Evolutionary conservation across 2,888 invertebrate species (phyloP).

Genomic region (Napeogenes inachia): DNA sequence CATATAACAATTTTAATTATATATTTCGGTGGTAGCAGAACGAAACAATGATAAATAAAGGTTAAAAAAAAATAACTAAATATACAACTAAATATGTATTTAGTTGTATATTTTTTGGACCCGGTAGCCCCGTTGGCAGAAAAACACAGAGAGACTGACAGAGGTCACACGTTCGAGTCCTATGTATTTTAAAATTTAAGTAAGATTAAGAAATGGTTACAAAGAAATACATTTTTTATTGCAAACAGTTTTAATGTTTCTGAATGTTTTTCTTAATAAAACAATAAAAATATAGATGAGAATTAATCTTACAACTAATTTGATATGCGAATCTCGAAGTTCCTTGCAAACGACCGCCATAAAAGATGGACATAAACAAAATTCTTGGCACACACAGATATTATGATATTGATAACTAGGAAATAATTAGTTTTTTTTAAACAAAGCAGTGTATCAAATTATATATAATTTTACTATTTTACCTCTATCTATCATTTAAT

Average conservation of each 20-base stretch:
- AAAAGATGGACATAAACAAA: slow-evolving; percentile 47
- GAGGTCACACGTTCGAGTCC: too few species aligned
- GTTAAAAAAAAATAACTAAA: too few species aligned
- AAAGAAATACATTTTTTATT: background rate
- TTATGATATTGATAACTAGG: slow-evolving; percentile 1
- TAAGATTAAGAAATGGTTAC: too few species aligned
- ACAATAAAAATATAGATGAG: slow-evolving; percentile 26
- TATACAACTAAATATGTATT: too few species aligned
- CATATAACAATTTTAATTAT: too few species aligned
- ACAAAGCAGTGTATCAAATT: background rate
- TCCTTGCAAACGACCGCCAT: slow-evolving; percentile 38
- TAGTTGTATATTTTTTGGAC: too few species aligned
- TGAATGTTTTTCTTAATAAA: background rate
- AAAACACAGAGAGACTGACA: too few species aligned
- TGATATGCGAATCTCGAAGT: slow-evolving; percentile 40
- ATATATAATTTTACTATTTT: background rate
- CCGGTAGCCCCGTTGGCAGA: too few species aligned
- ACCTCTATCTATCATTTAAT: too few species aligned
- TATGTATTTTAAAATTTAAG: too few species aligned
- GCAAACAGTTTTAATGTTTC: background rate
- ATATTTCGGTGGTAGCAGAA: too few species aligned
- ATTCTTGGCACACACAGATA: slow-evolving; percentile 36
- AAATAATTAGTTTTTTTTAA: background rate
- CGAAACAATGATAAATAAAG: too few species aligned
- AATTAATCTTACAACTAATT: slow-evolving; percentile 42